Percentiles rank a stretch among this genome's conserved stretches.
Evolutionary conservation across 2,797 vertebrate genomes (phyloP).

Genomic region (Pipistrellus nathusii): DNA sequence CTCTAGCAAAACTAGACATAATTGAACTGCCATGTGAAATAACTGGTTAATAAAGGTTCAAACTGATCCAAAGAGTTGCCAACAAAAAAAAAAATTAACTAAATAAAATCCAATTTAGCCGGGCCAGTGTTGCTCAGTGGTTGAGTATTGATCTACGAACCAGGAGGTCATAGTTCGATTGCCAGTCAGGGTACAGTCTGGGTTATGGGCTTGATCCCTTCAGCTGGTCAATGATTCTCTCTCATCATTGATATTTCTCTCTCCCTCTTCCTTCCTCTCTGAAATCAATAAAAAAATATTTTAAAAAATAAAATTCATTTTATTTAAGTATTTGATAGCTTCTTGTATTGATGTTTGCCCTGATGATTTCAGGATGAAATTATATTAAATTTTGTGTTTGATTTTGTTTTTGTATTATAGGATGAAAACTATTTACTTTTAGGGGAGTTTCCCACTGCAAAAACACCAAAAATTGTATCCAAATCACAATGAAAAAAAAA

Average conservation of each 20-base stretch:
- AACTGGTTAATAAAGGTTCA: slow-evolving; percentile 17
- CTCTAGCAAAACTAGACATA: slow-evolving; percentile 15
- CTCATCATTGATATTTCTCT: too few species aligned
- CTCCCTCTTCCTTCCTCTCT: too few species aligned
- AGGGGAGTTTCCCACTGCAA: neutral
- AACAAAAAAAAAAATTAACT: neutral
- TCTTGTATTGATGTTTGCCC: neutral
- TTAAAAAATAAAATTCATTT: slow-evolving; percentile 10
- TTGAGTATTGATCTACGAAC: too few species aligned
- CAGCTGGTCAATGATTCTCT: too few species aligned
- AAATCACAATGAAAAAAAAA: slow-evolving; percentile 19
- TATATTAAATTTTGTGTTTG: neutral
- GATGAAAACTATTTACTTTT: slow-evolving; percentile 38
- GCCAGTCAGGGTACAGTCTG: too few species aligned
- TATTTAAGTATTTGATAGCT: neutral
- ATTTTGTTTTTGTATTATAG: neutral
- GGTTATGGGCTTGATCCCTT: too few species aligned
- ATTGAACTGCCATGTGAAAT: neutral
- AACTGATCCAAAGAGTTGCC: neutral
- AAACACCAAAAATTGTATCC: neutral
- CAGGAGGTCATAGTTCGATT: too few species aligned
- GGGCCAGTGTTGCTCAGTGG: too few species aligned
- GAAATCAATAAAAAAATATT: neutral
- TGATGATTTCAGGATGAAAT: slow-evolving; percentile 35
- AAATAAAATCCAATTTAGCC: neutral